Evolutionary conservation across 92 coral and sea anemone genomes (phyloP).

Genomic region (Ricordea florida): DNA sequence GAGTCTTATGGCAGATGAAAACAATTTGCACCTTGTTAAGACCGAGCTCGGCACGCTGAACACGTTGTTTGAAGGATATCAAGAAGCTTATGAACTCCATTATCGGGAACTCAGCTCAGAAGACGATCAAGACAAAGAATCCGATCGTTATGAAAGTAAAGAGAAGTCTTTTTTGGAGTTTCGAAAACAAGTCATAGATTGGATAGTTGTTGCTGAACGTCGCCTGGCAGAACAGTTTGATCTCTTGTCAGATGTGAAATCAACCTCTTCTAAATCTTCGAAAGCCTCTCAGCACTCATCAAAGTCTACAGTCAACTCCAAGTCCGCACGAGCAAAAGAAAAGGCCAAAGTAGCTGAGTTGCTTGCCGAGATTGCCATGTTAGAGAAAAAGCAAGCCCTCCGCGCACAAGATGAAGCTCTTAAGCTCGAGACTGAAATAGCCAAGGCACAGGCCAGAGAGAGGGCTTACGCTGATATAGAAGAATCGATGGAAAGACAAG

Average conservation of each 20-base stretch:
- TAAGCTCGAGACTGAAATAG: constrained; percentile 47
- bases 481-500: neutral
- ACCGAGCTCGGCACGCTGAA: constrained; percentile 28
- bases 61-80: constrained; percentile 16
- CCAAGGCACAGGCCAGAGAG: constrained; percentile 52
- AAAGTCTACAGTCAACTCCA: neutral
- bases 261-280: neutral
- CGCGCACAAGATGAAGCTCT: constrained; percentile 50
- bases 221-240: constrained; percentile 23
- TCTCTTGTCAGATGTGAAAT: neutral
- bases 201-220: constrained; percentile 31
- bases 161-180: constrained; percentile 31
- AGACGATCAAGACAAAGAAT: constrained; percentile 37
- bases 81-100: constrained; percentile 20
- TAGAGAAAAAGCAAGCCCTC: constrained; percentile 47
- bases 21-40: constrained; percentile 46
- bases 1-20: constrained; percentile 28
- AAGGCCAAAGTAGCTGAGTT: constrained; percentile 66
- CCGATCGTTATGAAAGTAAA: constrained; percentile 32
- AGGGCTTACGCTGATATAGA: constrained; percentile 20
- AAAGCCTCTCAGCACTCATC: neutral
- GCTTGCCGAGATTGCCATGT: constrained; percentile 54
- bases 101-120: constrained; percentile 17
- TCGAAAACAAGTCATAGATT: constrained; percentile 17
- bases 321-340: constrained; percentile 29